These are phyloP conservation scores for Caenorhabditis sp. DNA, from an alignment of 2,888 invertebrate genomes.

Conservation along the genomic window DNA sequence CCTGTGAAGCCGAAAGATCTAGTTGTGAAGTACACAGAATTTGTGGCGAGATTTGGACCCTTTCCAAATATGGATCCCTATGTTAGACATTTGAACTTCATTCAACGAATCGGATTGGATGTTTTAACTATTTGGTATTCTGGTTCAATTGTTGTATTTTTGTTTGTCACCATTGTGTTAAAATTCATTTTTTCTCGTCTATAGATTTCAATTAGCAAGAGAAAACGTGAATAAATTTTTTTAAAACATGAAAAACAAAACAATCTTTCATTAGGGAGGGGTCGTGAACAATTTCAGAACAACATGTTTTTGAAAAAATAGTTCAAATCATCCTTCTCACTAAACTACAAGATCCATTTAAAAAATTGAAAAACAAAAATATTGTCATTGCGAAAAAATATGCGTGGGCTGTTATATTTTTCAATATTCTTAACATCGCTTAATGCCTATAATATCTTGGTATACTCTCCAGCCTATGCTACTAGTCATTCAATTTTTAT, in stretches of 20 bases:
- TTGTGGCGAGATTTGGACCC: conserved; percentile 27
- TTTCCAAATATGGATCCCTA: conserved; percentile 24
- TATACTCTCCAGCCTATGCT: conserved; percentile 39
- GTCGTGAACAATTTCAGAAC: too few species aligned
- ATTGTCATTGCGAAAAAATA: too few species aligned
- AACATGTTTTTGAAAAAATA: too few species aligned
- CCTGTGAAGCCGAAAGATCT: conserved; percentile 22
- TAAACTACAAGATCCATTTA: too few species aligned
- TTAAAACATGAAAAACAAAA: background rate
- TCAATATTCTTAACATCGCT: background rate
- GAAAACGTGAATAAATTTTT: too few species aligned
- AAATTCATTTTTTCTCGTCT: background rate
- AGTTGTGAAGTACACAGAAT: conserved; percentile 26
- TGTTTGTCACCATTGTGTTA: background rate
- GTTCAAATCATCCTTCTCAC: too few species aligned
- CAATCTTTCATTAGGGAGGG: too few species aligned
- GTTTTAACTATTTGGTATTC: conserved; percentile 1
- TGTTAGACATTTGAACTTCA: conserved; percentile 13
- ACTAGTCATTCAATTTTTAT: conserved; percentile 44
- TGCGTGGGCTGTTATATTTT: background rate
- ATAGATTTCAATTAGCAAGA: too few species aligned
- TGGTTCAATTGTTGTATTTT: background rate
- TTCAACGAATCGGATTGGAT: conserved; percentile 18
- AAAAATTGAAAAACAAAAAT: background rate
- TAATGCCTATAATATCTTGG: conserved; percentile 30